Evolutionary conservation across 1,140 invertebrate genomes (phyloP).

Genomic region (Diorhabda sublineata): DNA sequence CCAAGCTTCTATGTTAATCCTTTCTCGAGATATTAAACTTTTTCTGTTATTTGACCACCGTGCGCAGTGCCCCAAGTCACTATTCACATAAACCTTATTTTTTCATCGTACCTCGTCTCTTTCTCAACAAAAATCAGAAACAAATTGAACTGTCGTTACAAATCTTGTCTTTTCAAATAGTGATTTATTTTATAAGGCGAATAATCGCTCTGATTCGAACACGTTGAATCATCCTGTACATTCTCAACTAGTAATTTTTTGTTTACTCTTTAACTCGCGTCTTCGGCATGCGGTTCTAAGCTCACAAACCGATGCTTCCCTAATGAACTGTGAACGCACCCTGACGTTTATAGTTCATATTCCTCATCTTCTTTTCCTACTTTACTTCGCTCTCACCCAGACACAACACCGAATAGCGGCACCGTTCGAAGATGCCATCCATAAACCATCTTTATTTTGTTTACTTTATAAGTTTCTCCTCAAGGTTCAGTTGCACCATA

Average conservation of each 20-base stretch:
- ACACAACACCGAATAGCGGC: slow-evolving; percentile 19
- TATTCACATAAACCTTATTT: too few relatives aligned
- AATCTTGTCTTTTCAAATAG: too few relatives aligned
- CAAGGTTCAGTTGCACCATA: background rate
- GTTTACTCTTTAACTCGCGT: background rate
- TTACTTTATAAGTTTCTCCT: slow-evolving; percentile 4
- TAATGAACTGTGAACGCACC: slow-evolving; percentile 32
- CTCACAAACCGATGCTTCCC: slow-evolving; percentile 9
- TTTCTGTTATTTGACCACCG: too few relatives aligned
- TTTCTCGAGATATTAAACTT: too few relatives aligned
- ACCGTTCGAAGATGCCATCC: slow-evolving; percentile 26
- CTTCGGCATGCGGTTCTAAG: background rate
- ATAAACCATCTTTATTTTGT: slow-evolving; percentile 24
- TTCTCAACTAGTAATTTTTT: background rate
- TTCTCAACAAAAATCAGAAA: too few relatives aligned
- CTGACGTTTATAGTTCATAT: slow-evolving; percentile 31
- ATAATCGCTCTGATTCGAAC: too few relatives aligned
- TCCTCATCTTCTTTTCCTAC: background rate
- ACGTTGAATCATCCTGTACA: background rate
- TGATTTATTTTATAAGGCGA: too few relatives aligned
- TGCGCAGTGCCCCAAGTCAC: too few relatives aligned
- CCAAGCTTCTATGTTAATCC: too few relatives aligned
- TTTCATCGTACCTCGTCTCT: too few relatives aligned
- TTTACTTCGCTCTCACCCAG: slow-evolving; percentile 9
- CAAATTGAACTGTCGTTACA: too few relatives aligned